phyloP scores from a whole-genome alignment of 2,888 invertebrate species.

The Andrena fulva region DNA sequence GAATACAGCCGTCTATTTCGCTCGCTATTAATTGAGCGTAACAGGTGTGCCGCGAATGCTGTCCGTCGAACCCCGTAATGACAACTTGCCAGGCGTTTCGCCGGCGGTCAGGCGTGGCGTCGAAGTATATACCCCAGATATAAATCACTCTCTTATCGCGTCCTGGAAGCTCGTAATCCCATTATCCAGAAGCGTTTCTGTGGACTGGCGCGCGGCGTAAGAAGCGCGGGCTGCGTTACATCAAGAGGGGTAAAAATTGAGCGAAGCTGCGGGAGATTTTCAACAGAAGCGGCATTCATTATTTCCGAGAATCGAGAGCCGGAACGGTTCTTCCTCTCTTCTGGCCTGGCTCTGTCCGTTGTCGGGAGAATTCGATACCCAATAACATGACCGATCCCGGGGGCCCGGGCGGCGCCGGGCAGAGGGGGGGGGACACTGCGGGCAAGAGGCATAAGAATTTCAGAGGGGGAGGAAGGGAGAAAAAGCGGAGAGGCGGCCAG shows the following conservation, averaged over 20 bases:
- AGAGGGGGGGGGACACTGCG: constrained; percentile 14
- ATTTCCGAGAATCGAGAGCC: constrained; percentile 77
- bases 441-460: constrained; percentile 56
- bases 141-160: background rate
- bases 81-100: background rate
- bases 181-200: constrained; percentile 27
- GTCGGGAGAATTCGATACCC: constrained; percentile 73
- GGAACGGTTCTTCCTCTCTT: constrained; percentile 49
- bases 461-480: constrained; percentile 34
- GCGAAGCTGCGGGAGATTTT: constrained; percentile 71
- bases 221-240: constrained; percentile 41
- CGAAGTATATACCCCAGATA: background rate
- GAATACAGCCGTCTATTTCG: too few species aligned
- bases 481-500: constrained; percentile 20
- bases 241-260: constrained; percentile 60
- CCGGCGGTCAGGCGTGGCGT: background rate
- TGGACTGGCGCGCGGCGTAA: constrained; percentile 11
- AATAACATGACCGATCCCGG: constrained; percentile 60
- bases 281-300: constrained; percentile 81
- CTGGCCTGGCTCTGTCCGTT: constrained; percentile 49
- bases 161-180: constrained; percentile 30
- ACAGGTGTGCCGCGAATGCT: too few species aligned
- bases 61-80: too few species aligned
- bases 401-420: background rate
- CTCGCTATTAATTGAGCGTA: too few species aligned